Conservation (phyloP, 2,888 invertebrate genomes). For the Thyatira batis region DNA sequence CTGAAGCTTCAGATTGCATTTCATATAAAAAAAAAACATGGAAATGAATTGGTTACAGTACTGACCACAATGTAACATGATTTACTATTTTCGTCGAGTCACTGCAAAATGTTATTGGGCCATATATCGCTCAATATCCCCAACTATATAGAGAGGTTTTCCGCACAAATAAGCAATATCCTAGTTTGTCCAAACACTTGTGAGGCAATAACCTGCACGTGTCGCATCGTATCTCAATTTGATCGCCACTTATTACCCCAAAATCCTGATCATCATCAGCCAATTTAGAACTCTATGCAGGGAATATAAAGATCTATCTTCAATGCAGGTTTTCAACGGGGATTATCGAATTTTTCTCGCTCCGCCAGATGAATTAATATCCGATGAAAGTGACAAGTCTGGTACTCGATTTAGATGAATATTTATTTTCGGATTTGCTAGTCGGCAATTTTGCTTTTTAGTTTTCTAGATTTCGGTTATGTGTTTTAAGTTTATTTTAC, state of each 20-base stretch:
- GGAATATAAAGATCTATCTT: conserved; percentile 19
- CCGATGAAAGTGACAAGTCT: conserved; percentile 58
- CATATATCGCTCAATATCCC: conserved; percentile 29
- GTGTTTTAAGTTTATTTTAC: neutral
- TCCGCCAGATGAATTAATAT: conserved; percentile 65
- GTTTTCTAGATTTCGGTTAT: neutral
- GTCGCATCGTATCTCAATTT: conserved; percentile 76
- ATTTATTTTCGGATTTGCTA: conserved; percentile 22
- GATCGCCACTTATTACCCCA: conserved; percentile 63
- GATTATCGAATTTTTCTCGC: conserved; percentile 47
- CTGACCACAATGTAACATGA: neutral
- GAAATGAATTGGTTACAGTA: neutral
- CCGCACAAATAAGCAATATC: conserved; percentile 74
- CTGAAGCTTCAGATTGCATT: too few relatives aligned
- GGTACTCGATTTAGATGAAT: conserved; percentile 35
- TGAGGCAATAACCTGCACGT: conserved; percentile 77
- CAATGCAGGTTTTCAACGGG: conserved; percentile 6
- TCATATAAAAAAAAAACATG: conserved; percentile 21
- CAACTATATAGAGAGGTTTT: conserved; percentile 50
- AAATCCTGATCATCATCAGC: conserved; percentile 22
- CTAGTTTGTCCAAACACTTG: conserved; percentile 77
- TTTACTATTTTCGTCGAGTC: conserved; percentile 13
- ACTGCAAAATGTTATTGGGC: conserved; percentile 13
- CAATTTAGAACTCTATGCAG: conserved; percentile 14
- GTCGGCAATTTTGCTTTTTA: neutral